A percentile compares a stretch with the other conserved stretches of the same genome.
These are phyloP conservation scores for Xestia rhomboidea DNA, from an alignment of 2,888 invertebrate genomes.

Conservation along the genomic window DNA sequence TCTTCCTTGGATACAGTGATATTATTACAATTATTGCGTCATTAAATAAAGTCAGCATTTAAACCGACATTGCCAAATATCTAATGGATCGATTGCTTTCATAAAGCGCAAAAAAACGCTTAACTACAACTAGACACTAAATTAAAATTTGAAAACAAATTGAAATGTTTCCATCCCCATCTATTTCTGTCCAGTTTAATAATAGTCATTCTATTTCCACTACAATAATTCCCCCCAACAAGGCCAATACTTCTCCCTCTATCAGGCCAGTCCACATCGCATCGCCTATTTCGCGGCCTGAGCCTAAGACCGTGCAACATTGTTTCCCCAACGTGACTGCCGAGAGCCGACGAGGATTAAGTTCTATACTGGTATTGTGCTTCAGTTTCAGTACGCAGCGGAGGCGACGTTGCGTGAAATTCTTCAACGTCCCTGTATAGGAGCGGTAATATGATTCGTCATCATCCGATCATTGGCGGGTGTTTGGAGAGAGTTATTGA, in stretches of 20 bases:
- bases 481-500: constrained; percentile 18
- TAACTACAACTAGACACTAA: not conserved
- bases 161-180: not conserved
- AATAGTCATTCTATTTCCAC: not conserved
- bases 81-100: not conserved
- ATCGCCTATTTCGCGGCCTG: constrained; percentile 54
- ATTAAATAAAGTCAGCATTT: not conserved
- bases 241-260: constrained; percentile 28
- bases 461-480: constrained; percentile 26
- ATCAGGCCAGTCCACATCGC: constrained; percentile 33
- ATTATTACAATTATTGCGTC: not conserved
- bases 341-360: constrained; percentile 71
- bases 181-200: not conserved
- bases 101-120: not conserved
- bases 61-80: not conserved
- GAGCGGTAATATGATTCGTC: constrained; percentile 44
- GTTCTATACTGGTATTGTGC: constrained; percentile 59
- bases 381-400: constrained; percentile 52
- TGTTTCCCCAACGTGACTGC: constrained; percentile 76
- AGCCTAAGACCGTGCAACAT: constrained; percentile 66
- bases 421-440: constrained; percentile 30
- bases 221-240: constrained; percentile 25
- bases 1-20: not conserved
- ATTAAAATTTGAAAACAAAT: not conserved
- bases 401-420: constrained; percentile 59